These are phyloP conservation scores for Phaonia tiefii DNA, from an alignment of 2,888 invertebrate species.

Conservation along the genomic window DNA sequence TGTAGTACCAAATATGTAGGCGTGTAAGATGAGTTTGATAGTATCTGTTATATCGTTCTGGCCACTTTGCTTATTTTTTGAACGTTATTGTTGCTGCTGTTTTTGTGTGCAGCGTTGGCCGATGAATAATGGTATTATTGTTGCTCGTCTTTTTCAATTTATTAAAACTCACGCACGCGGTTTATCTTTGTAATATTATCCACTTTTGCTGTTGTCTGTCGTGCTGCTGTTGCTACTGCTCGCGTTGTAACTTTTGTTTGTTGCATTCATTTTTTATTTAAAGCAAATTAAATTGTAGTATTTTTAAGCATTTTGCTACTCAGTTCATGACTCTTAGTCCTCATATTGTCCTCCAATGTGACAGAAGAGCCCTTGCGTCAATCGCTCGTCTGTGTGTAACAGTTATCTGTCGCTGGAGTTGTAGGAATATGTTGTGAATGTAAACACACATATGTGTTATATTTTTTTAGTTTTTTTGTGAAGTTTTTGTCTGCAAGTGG, in stretches of 20 bases:
- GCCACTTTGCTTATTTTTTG: conserved; percentile 45
- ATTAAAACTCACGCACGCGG: conserved; percentile 66
- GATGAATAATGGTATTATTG: conserved; percentile 4
- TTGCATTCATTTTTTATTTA: conserved; percentile 61
- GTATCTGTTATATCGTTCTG: conserved; percentile 31
- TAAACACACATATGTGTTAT: not conserved
- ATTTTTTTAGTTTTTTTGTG: conserved; percentile 25
- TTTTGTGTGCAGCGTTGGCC: not conserved
- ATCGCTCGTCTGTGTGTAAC: conserved; percentile 7
- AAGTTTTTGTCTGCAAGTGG: conserved; percentile 11
- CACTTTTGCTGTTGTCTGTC: conserved; percentile 52
- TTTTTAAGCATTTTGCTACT: conserved; percentile 58
- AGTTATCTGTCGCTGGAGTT: not conserved
- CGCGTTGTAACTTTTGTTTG: conserved; percentile 27
- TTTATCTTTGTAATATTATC: conserved; percentile 63
- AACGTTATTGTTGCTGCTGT: conserved; percentile 1
- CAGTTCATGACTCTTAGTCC: conserved; percentile 63
- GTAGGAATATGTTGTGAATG: conserved; percentile 28
- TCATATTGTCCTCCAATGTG: conserved; percentile 38
- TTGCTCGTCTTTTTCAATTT: conserved; percentile 55
- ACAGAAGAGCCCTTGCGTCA: not conserved
- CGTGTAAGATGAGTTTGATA: no score
- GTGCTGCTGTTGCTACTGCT: conserved; percentile 34
- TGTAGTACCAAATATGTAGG: no score
- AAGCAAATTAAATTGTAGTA: conserved; percentile 62